Conservation (phyloP, 2,113 vertebrate genomes). For the Hirundichthys speculiger region DNA sequence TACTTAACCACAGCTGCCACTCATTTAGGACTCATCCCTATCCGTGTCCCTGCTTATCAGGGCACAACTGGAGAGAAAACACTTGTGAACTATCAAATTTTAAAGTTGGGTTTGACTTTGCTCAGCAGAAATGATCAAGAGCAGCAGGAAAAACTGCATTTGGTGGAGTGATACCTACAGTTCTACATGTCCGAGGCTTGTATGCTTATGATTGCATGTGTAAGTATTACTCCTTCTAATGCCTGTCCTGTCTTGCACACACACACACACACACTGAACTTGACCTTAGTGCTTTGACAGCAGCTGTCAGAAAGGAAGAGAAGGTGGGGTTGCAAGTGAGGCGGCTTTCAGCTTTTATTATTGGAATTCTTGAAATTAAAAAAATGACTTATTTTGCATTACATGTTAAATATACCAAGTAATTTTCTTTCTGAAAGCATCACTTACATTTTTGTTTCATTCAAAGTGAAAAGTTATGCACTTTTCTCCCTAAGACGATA, state of each 20-base stretch:
- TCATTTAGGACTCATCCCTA: slow-evolving; percentile 16
- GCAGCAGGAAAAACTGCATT: background rate
- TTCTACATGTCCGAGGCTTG: background rate
- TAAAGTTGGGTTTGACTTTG: background rate
- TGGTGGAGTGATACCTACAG: background rate
- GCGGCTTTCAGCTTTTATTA: background rate
- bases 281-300: slow-evolving; percentile 35
- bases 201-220: background rate
- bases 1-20: slow-evolving; percentile 49
- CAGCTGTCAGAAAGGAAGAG: slow-evolving; percentile 29
- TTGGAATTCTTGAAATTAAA: background rate
- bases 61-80: background rate
- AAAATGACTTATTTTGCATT: background rate
- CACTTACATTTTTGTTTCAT: background rate
- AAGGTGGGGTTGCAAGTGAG: background rate
- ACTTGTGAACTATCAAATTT: background rate
- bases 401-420: background rate
- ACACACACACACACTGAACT: slow-evolving; percentile 35
- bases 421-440: background rate
- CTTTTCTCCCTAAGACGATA: background rate
- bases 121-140: too few relatives aligned
- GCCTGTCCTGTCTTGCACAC: slow-evolving; percentile 26
- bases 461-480: background rate
- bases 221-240: slow-evolving; percentile 5
- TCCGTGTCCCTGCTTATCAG: slow-evolving; percentile 1